phyloP scores from a whole-genome alignment of 2,797 vertebrate genomes.

The Acanthornis magna region DNA sequence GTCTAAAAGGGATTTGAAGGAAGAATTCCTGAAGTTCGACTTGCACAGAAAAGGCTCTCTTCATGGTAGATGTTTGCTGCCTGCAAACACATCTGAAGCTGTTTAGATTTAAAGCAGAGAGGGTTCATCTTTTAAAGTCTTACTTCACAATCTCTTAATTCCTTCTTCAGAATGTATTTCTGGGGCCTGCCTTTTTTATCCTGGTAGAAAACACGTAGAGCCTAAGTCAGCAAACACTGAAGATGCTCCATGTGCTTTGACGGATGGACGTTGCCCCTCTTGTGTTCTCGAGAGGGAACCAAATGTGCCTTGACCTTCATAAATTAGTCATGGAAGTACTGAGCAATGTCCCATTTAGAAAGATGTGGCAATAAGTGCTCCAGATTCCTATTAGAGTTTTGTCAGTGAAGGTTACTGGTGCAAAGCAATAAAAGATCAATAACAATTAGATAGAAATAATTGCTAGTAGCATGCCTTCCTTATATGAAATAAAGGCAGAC shows the following conservation, averaged over 20 bases:
- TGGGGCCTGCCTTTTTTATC: not conserved
- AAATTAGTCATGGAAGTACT: not conserved
- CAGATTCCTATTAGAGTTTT: slow-evolving; percentile 30
- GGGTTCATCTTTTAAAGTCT: not conserved
- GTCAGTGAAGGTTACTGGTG: not conserved
- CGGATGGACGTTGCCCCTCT: not conserved
- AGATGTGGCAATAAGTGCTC: slow-evolving; percentile 14
- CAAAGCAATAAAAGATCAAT: slow-evolving; percentile 51
- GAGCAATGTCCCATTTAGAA: slow-evolving; percentile 27
- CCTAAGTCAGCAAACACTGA: not conserved
- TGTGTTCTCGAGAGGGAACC: not conserved
- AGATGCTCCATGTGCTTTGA: not conserved
- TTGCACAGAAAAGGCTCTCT: not conserved
- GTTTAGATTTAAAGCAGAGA: not conserved
- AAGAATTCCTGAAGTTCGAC: not conserved
- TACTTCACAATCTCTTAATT: not conserved
- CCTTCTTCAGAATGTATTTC: not conserved
- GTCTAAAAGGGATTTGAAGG: not conserved
- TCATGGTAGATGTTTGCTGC: not conserved
- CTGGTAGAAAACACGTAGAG: not conserved
- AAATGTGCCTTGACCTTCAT: slow-evolving; percentile 22
- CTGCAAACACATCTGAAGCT: not conserved
- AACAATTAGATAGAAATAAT: slow-evolving; percentile 53
- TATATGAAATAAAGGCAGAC: not conserved
- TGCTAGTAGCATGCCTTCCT: not conserved